Evolutionary conservation across 1,140 invertebrate genomes (phyloP), one percentile per base, ranked within the genome.

Genomic region (Grapholita molesta): DNA sequence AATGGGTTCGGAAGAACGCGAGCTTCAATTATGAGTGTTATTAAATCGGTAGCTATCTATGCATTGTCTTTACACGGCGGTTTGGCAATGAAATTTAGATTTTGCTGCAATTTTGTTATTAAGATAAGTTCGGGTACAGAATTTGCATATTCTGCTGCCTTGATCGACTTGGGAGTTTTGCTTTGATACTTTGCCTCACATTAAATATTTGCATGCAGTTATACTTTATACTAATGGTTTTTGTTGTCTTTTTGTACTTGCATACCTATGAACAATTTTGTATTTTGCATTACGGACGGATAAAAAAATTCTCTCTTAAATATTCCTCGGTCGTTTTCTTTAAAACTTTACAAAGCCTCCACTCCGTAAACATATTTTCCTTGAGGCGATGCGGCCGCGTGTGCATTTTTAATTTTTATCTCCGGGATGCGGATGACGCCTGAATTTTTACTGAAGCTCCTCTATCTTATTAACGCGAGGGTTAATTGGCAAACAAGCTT

Each of bases 1-100:
- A 88, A 91, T 89, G 84, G 86, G 74, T 89, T 89, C 75, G 78
- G 83, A 89, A 86, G 88, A 89, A 86, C 85, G 85, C 78, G 83
- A 73, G 72, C 79, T 89, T 88, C 83, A 88, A 88, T 90, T 91
- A 89, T 88, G 84, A 85, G 68, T 72, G 76, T 85, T 88, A 85
- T 90, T 88, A 90, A 85, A 88, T 86, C 76, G 73, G 70, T 71
- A 73, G 71, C 70, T 79, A 84, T 82, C 80, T 79, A 78, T 61
- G 55, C 55, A 61, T 61, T 61, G 55, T 61, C 55, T 61, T 61
- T 48, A 48, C 18, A 48, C 42, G 42, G 42, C 42, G 42, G n/a
- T 48, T 48, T 48, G 18, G 15, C 42, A 48, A 48, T 48, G 42
- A 48, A 48, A 48, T 48, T 48, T 48, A 18, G 42, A 48, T 48